Conservation (phyloP, 37 sponge, comb jelly and placozoan genomes). For the Aplysina aerophoba region DNA sequence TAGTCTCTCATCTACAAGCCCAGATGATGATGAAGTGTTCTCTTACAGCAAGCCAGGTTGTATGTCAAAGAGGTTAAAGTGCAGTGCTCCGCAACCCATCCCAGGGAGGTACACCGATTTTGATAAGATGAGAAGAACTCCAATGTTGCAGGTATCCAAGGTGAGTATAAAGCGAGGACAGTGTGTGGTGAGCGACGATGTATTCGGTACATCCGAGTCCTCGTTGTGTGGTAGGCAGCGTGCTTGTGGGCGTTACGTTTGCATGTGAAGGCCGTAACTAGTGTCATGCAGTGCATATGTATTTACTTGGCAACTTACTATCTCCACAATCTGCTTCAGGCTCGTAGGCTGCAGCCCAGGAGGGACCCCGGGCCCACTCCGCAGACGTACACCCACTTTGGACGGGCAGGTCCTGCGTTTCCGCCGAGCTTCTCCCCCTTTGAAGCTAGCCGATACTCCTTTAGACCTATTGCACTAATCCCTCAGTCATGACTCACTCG, state of each 20-base stretch:
- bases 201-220: not conserved
- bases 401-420: too few relatives aligned
- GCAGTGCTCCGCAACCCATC: not conserved
- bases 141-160: constrained; percentile 22
- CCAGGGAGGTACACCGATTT: constrained; percentile 27
- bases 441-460: not conserved
- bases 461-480: not conserved
- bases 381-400: too few relatives aligned
- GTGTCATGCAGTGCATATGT: not conserved
- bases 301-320: too few relatives aligned
- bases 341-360: too few relatives aligned
- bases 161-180: not conserved
- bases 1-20: not conserved
- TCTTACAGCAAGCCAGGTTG: not conserved
- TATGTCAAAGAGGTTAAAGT: not conserved
- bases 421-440: not conserved
- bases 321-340: too few relatives aligned
- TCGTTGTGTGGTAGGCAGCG: not conserved
- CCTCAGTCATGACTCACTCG: not conserved
- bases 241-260: not conserved
- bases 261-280: not conserved
- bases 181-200: not conserved
- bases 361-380: too few relatives aligned
- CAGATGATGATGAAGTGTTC: constrained; percentile 25
- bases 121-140: constrained; percentile 29